Conservation (phyloP, 2,113 vertebrate species). For the Semnornis frantzii region DNA sequence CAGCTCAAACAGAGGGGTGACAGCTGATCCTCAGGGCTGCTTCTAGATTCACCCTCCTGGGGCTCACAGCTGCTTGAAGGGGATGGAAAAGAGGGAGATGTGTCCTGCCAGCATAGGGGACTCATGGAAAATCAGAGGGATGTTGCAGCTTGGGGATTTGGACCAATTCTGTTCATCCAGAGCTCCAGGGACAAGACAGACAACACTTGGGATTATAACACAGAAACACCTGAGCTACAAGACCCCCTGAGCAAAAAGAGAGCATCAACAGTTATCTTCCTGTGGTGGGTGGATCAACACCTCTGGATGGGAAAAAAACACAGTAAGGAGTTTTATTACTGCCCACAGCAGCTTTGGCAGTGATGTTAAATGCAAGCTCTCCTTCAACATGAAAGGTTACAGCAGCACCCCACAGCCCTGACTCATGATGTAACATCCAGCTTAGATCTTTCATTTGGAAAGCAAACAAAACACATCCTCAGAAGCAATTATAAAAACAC, state of each 20-base stretch:
- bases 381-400: neutral
- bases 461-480: neutral
- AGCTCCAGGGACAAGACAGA: neutral
- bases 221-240: neutral
- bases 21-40: neutral
- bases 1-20: neutral
- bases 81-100: neutral
- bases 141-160: accelerated
- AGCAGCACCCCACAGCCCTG: neutral
- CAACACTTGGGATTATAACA: neutral
- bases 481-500: neutral
- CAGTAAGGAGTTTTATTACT: neutral
- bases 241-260: neutral
- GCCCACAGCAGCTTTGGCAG: neutral
- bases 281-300: neutral
- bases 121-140: neutral
- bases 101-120: neutral
- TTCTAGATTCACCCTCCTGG: neutral
- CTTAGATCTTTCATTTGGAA: neutral
- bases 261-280: neutral
- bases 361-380: neutral
- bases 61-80: neutral
- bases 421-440: neutral
- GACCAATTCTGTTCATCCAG: neutral
- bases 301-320: neutral